Conservation (phyloP, 92 coral and sea anemone species). For the Epizoanthus ramosus region DNA sequence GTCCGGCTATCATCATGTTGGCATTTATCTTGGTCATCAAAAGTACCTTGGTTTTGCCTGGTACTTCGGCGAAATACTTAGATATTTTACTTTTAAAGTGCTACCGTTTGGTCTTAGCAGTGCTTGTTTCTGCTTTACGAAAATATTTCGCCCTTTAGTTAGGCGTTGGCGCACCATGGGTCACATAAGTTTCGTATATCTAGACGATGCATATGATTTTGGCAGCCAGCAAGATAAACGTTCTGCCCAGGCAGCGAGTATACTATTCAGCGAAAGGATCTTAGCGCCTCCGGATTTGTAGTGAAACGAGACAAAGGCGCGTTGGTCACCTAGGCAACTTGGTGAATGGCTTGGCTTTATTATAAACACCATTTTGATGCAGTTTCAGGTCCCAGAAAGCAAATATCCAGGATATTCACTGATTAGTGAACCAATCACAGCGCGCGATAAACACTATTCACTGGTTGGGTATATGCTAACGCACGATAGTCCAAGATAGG, state of each 20-base stretch:
- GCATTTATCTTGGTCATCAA: too few relatives aligned
- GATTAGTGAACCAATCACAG: too few relatives aligned
- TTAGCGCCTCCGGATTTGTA: slow-evolving; percentile 28
- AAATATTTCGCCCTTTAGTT: slow-evolving; percentile 54
- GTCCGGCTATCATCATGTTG: too few relatives aligned
- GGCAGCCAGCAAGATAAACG: too few relatives aligned
- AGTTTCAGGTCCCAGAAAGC: slow-evolving; percentile 22
- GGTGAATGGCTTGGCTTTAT: slow-evolving; percentile 49
- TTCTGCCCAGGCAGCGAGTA: too few relatives aligned
- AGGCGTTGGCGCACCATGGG: slow-evolving; percentile 70
- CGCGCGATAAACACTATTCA: too few relatives aligned
- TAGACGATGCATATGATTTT: slow-evolving; percentile 55
- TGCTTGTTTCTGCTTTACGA: slow-evolving; percentile 61
- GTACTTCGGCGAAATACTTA: too few relatives aligned
- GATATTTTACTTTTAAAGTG: slow-evolving; percentile 50
- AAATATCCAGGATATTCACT: too few relatives aligned
- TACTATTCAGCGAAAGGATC: neutral
- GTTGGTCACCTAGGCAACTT: slow-evolving; percentile 48
- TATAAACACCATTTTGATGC: slow-evolving; percentile 40
- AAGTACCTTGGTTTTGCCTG: too few relatives aligned
- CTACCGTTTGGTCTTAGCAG: slow-evolving; percentile 62
- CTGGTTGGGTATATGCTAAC: too few relatives aligned
- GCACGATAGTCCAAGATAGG: too few relatives aligned
- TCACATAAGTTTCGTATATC: slow-evolving; percentile 53
- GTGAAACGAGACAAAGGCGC: slow-evolving; percentile 34